A percentile compares a stretch with the other conserved stretches of the same genome.
Evolutionary conservation across 2,888 invertebrate genomes (phyloP).

Genomic region (Trissoscelio sp.): DNA sequence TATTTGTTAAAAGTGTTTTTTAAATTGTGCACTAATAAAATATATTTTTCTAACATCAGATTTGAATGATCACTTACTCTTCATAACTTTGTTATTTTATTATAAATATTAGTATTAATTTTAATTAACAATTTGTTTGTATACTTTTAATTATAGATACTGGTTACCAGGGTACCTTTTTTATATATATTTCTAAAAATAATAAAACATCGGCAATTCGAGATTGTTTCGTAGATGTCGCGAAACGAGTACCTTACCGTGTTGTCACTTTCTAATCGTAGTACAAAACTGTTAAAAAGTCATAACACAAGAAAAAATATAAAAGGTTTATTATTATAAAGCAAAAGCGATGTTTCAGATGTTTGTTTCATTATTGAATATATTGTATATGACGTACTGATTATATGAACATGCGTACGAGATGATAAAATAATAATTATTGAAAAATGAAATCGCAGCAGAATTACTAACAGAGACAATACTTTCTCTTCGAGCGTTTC

Average conservation of each 20-base stretch:
- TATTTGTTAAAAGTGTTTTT: neutral
- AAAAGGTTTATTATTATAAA: conserved; percentile 36
- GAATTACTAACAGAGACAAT: conserved; percentile 49
- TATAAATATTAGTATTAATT: too few relatives aligned
- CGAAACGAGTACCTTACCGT: conserved; percentile 47
- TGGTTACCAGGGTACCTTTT: conserved; percentile 34
- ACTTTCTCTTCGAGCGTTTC: conserved; percentile 48
- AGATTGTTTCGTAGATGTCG: conserved; percentile 16
- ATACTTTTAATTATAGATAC: neutral
- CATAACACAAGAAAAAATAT: conserved; percentile 50
- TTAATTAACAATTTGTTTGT: neutral
- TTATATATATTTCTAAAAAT: neutral
- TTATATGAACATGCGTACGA: conserved; percentile 26
- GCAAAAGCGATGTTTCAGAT: conserved; percentile 47
- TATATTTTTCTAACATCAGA: neutral
- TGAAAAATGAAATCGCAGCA: conserved; percentile 25
- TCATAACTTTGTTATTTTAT: too few relatives aligned
- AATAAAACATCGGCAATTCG: conserved; percentile 10
- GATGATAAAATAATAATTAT: conserved; percentile 22
- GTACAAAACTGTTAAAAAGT: conserved; percentile 65
- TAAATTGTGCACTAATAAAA: neutral
- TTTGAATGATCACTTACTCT: too few relatives aligned
- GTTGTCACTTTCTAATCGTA: conserved; percentile 63
- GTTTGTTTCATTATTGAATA: conserved; percentile 62
- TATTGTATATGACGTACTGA: conserved; percentile 49